Conservation (phyloP, 2,888 invertebrate genomes). For the Scrobipalpa costella region DNA sequence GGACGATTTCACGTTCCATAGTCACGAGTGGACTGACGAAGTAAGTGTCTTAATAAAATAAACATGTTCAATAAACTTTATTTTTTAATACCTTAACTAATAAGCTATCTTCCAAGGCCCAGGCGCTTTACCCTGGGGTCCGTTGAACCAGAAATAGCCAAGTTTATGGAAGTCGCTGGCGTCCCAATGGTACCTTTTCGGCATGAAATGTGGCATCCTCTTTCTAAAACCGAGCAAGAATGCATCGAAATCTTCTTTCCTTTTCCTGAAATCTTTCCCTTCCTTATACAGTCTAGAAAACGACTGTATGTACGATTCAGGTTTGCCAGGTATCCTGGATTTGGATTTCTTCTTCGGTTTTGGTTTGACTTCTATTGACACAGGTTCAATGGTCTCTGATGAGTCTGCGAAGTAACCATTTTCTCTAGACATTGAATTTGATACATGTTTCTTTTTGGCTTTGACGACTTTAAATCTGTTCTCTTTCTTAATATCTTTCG, state of each 20-base stretch:
- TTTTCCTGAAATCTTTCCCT: slow-evolving; percentile 11
- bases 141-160: slow-evolving; percentile 60
- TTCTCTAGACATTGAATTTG: neutral
- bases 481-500: neutral
- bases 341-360: neutral
- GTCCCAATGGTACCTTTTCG: slow-evolving; percentile 58
- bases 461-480: slow-evolving; percentile 4
- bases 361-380: neutral
- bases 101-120: slow-evolving; percentile 17
- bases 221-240: neutral
- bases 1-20: neutral
- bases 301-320: neutral
- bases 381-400: neutral
- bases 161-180: slow-evolving; percentile 46
- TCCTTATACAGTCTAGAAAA: neutral
- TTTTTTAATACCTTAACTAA: slow-evolving; percentile 7
- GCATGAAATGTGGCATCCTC: slow-evolving; percentile 46
- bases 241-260: neutral
- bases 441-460: neutral
- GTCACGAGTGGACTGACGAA: neutral
- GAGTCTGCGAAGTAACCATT: neutral
- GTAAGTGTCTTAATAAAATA: neutral
- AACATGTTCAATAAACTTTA: neutral
- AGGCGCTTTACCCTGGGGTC: slow-evolving; percentile 45
- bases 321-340: neutral